Conservation (phyloP, 2,113 vertebrate species). For the Pandion haliaetus region DNA sequence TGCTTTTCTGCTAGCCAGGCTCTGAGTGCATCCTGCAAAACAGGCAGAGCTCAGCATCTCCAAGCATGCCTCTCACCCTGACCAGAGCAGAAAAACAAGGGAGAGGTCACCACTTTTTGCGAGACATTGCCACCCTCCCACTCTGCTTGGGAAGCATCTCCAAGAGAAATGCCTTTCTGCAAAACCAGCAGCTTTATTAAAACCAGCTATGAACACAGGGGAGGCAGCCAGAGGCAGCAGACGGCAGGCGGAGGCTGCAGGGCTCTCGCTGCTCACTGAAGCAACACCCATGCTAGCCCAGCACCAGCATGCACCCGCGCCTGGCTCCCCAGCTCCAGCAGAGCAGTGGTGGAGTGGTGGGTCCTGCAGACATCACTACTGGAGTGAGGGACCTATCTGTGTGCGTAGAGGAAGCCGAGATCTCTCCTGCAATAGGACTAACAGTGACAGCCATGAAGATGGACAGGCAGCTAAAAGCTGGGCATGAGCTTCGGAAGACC, state of each 20-base stretch:
- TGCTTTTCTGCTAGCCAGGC: neutral
- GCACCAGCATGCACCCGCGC: fast-evolving
- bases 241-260: neutral
- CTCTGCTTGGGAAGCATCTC: slow-evolving; percentile 3
- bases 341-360: neutral
- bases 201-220: neutral
- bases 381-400: neutral
- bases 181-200: slow-evolving; percentile 33
- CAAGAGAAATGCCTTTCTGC: slow-evolving; percentile 18
- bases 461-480: neutral
- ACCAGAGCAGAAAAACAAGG: neutral
- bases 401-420: neutral
- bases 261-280: neutral
- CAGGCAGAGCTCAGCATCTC: neutral
- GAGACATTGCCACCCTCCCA: slow-evolving; percentile 12
- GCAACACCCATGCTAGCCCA: neutral
- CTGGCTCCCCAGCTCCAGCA: fast-evolving
- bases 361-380: neutral
- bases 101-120: neutral
- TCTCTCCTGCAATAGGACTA: neutral
- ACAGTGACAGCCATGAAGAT: neutral
- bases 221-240: neutral
- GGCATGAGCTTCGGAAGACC: neutral
- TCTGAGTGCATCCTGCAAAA: neutral
- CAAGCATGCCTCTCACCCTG: fast-evolving